Conservation (phyloP, 2,888 invertebrate genomes). For the Spialia ferax region DNA sequence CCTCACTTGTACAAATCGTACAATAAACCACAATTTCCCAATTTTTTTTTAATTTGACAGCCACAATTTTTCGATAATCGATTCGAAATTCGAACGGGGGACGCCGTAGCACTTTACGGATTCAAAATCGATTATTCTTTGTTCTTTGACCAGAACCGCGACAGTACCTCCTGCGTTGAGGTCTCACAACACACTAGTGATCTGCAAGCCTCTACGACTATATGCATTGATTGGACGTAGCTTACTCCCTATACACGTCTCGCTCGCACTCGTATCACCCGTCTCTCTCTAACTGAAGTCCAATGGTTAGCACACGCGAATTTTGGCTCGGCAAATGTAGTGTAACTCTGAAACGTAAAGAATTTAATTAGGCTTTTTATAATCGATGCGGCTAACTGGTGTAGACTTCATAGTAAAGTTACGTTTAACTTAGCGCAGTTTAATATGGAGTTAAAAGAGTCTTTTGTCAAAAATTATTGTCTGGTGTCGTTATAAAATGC, state of each 20-base stretch:
- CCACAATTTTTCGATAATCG: conserved; percentile 36
- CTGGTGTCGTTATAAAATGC: no score
- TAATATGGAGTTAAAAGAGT: no score
- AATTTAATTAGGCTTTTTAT: conserved; percentile 58
- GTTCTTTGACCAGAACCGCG: conserved; percentile 1
- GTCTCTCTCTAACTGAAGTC: conserved; percentile 62
- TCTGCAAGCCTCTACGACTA: conserved; percentile 73
- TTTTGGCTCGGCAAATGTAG: conserved; percentile 76
- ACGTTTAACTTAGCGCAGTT: neutral
- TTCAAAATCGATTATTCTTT: conserved; percentile 39
- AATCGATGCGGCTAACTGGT: conserved; percentile 44
- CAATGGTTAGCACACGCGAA: conserved; percentile 70
- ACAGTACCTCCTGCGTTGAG: conserved; percentile 59
- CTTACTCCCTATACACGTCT: conserved; percentile 62
- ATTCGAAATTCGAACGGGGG: conserved; percentile 22
- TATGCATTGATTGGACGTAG: conserved; percentile 85
- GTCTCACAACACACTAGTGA: conserved; percentile 72
- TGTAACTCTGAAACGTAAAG: conserved; percentile 64
- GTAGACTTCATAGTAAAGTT: neutral
- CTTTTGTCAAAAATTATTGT: no score
- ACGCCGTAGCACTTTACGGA: conserved; percentile 32
- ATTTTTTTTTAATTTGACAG: conserved; percentile 5
- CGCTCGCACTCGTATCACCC: conserved; percentile 53
- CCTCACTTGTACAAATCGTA: neutral
- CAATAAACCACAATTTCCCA: conserved; percentile 7